Evolutionary conservation across 1,140 invertebrate genomes (phyloP), one percentile per base, ranked within the genome.

Genomic region (Ips nitidus): DNA sequence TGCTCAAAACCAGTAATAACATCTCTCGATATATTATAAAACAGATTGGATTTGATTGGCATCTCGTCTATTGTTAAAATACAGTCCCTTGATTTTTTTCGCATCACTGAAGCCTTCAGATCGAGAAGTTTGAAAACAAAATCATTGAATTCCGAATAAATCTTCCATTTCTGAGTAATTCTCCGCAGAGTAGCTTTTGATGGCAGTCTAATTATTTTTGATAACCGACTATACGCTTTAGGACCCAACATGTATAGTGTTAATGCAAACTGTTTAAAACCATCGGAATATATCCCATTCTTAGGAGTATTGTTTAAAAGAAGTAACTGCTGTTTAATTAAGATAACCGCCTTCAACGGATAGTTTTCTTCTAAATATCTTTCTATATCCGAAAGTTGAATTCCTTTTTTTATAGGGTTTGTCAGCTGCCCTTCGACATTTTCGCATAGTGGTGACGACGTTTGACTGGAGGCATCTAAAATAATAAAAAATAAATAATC

Each of bases 141-240:
- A 5, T 67, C 65, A 59, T 67, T 67, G 39, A 58, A 67, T 52
- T 56, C 65, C 6, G 65, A 6, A 58, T 58, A 41, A 58, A 67
- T 67, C 41, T 36, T 47, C 65, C 65, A 67, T 5, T 52, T 38
- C 22, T 59, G 65, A 22, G 65, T 67, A 59, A 58, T 52, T 41
- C 65, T 22, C 22, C 41, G 8, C 37, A 67, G 39, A 37, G 65
- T 67, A 43, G 55, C 6, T 43, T 67, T 43, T 45, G 40, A 59
- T 4, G 65, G 65, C 37, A 67, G 39, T 43, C 56, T 22, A 58
- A 1, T 41, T 8, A 67, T 59, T 40, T 57, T 43, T 4, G 55
- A 45, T 47, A 67, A 50, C 47, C 59, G 58, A 39, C 43, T 50
- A 59, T 67, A 67, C 37, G 65, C 53, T 59, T 67, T 67, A 6